A percentile compares a stretch with the other conserved stretches of the same genome.
Conservation (phyloP, 2,797 vertebrate species). For the Lindbergichthys nudifrons region DNA sequence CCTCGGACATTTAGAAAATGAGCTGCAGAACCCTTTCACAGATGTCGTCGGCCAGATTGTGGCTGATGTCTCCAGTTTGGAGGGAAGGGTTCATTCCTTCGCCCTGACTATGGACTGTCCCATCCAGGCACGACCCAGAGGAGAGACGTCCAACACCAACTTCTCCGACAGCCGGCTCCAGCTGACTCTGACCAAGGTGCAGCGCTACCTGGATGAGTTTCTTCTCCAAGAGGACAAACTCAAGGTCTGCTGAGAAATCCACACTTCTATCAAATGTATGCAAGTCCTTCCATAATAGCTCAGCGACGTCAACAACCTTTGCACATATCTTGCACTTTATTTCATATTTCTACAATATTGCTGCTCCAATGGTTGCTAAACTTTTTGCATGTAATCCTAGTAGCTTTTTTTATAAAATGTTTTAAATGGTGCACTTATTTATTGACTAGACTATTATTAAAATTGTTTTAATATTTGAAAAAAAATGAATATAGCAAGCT, state of each 20-base stretch:
- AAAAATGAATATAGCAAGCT: neutral
- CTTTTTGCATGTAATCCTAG: too few relatives aligned
- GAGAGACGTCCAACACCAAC: rapidly evolving
- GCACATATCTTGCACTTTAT: conserved; percentile 2
- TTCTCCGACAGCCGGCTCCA: conserved; percentile 61
- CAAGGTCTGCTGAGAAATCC: conserved; percentile 67
- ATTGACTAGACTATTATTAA: neutral
- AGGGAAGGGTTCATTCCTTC: conserved; percentile 46
- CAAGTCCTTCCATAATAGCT: neutral
- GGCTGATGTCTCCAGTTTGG: conserved; percentile 69
- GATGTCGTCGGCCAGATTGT: conserved; percentile 66
- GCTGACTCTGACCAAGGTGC: conserved; percentile 55
- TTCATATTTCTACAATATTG: neutral
- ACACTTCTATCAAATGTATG: neutral
- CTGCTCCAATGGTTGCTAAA: neutral
- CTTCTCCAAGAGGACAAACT: conserved; percentile 67
- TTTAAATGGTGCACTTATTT: neutral
- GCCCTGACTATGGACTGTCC: conserved; percentile 53
- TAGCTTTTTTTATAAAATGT: neutral
- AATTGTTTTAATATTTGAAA: neutral
- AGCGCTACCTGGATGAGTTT: conserved; percentile 71
- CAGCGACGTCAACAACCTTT: neutral
- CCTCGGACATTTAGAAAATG: conserved; percentile 56
- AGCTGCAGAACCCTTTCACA: conserved; percentile 39
- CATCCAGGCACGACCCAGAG: conserved; percentile 10